Conservation (phyloP, 2,797 vertebrate species). For the Pseudotriccus pelzelni region DNA sequence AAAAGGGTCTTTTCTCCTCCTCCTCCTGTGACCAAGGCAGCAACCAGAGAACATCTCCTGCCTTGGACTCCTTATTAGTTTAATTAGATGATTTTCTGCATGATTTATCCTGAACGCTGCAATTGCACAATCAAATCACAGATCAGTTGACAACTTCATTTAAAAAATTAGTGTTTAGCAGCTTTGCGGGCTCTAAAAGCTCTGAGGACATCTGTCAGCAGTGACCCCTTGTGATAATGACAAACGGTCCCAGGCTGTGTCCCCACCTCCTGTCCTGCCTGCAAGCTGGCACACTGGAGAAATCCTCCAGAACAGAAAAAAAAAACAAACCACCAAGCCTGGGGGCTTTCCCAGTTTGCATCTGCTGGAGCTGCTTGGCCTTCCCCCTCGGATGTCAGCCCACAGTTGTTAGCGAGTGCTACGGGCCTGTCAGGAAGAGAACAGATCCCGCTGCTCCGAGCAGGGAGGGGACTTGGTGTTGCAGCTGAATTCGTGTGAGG, state of each 20-base stretch:
- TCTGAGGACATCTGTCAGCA: conserved; percentile 29
- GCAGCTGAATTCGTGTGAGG: neutral
- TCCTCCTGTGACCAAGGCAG: conserved; percentile 30
- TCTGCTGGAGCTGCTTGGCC: neutral
- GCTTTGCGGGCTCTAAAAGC: conserved; percentile 29
- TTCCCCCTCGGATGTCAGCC: neutral
- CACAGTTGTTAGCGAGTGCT: rapidly evolving
- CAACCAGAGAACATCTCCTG: neutral
- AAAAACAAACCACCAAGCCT: neutral
- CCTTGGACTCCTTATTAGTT: conserved; percentile 64
- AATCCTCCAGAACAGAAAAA: neutral
- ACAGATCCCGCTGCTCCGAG: rapidly evolving
- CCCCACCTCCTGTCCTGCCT: conserved; percentile 28
- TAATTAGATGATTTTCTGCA: conserved; percentile 71
- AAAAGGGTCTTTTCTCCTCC: neutral
- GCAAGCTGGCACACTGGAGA: neutral
- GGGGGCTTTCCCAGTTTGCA: neutral
- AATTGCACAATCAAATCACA: conserved; percentile 54
- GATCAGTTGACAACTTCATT: conserved; percentile 71
- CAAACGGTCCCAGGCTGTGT: neutral
- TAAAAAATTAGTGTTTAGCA: conserved; percentile 44
- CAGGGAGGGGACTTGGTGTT: neutral
- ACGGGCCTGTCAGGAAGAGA: neutral
- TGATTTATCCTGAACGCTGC: conserved; percentile 32
- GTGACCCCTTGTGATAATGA: conserved; percentile 25